These are phyloP conservation scores for Hypothenemus hampei DNA, from an alignment of 1,140 invertebrate species.

Conservation along the genomic window DNA sequence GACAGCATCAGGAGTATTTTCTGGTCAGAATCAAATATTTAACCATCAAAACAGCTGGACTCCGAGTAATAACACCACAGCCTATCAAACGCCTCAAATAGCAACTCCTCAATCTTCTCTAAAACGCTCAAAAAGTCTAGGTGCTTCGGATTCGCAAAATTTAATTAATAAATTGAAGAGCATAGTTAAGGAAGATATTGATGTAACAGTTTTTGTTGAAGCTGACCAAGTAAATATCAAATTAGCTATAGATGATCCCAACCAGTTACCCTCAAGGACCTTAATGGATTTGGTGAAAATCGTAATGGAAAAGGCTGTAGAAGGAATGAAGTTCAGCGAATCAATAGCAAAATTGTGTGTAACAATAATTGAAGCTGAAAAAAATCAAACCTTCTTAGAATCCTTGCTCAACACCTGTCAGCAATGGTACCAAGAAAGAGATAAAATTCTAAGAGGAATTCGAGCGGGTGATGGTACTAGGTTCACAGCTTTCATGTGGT, in stretches of 20 bases:
- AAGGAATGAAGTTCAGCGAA: slow-evolving; percentile 70
- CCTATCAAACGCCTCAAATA: slow-evolving; percentile 22
- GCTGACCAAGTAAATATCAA: slow-evolving; percentile 67
- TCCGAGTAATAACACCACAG: slow-evolving; percentile 10
- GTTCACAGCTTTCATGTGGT: slow-evolving; percentile 80
- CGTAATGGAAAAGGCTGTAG: slow-evolving; percentile 71
- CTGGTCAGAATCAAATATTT: slow-evolving; percentile 30
- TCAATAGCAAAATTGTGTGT: slow-evolving; percentile 77
- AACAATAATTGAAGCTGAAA: slow-evolving; percentile 79
- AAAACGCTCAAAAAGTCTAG: slow-evolving; percentile 77
- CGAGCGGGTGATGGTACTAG: slow-evolving; percentile 56
- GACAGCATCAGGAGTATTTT: too few relatives aligned
- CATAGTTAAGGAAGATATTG: slow-evolving; percentile 59
- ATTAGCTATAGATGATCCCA: slow-evolving; percentile 74
- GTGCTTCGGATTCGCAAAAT: slow-evolving; percentile 58
- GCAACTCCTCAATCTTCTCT: slow-evolving; percentile 45
- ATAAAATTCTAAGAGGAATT: slow-evolving; percentile 53
- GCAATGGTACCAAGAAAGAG: slow-evolving; percentile 83
- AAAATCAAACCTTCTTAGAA: slow-evolving; percentile 81
- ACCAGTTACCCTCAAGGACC: slow-evolving; percentile 66
- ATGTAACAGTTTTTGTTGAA: slow-evolving; percentile 66
- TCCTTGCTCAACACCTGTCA: slow-evolving; percentile 82
- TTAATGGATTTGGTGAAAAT: slow-evolving; percentile 81
- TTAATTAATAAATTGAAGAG: slow-evolving; percentile 52
- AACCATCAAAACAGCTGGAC: slow-evolving; percentile 32